phyloP scores from a whole-genome alignment of 2,888 invertebrate species.

The Heteromyza rotundicornis region DNA sequence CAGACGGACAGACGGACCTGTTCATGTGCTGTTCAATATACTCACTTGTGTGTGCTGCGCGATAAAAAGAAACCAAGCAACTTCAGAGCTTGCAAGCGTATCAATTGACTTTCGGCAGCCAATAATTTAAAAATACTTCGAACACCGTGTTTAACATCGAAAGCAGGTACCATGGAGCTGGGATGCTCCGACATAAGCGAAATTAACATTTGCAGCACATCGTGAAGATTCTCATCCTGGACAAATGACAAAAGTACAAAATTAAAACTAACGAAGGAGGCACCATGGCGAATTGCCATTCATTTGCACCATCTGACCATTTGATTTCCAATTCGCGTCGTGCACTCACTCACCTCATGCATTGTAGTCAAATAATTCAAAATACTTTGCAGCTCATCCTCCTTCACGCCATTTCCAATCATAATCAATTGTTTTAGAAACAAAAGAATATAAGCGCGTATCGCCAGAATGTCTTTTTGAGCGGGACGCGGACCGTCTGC shows the following conservation, averaged over 20 bases:
- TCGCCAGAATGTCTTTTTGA: constrained; percentile 91
- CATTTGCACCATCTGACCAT: not conserved
- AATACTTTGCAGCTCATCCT: constrained; percentile 98
- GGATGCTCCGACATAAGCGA: constrained; percentile 98
- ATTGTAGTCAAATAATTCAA: constrained; percentile 97
- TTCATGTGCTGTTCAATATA: constrained; percentile 37
- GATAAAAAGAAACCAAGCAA: constrained; percentile 97
- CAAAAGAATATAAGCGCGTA: constrained; percentile 92
- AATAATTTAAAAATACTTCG: constrained; percentile 96
- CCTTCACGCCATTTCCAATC: constrained; percentile 96
- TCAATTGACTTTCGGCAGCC: constrained; percentile 94
- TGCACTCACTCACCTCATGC: constrained; percentile 78
- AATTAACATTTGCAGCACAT: constrained; percentile 96
- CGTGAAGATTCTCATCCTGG: constrained; percentile 95
- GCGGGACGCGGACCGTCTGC: constrained; percentile 92
- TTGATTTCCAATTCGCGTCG: no score
- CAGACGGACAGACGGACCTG: not conserved
- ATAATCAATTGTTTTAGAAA: constrained; percentile 96
- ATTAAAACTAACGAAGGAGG: not conserved
- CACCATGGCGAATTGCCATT: not conserved
- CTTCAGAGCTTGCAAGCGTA: constrained; percentile 94
- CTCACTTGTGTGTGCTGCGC: constrained; percentile 96
- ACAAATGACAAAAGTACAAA: constrained; percentile 36
- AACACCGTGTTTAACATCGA: constrained; percentile 96
- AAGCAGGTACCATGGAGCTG: constrained; percentile 98